These are phyloP conservation scores for Merluccius polli DNA, from an alignment of 2,797 vertebrate species.

Conservation along the genomic window DNA sequence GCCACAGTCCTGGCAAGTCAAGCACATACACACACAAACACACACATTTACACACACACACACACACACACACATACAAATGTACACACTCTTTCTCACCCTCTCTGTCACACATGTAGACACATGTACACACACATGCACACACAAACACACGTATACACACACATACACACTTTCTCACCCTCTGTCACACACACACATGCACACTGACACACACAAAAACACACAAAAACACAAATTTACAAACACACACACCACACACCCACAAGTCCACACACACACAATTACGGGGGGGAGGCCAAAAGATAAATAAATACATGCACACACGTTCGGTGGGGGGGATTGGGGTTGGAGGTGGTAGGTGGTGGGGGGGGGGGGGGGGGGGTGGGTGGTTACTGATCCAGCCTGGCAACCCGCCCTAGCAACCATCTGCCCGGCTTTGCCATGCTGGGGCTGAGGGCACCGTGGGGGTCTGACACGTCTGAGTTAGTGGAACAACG, in stretches of 20 bases:
- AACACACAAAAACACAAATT: too few relatives aligned
- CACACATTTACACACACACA: too few relatives aligned
- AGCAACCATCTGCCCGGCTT: slow-evolving; percentile 75
- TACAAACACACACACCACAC: too few relatives aligned
- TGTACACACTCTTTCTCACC: too few relatives aligned
- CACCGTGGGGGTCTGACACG: slow-evolving; percentile 63
- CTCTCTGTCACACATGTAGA: not conserved
- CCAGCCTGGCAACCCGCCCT: slow-evolving; percentile 74
- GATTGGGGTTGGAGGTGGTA: not conserved
- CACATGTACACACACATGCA: slow-evolving; percentile 23
- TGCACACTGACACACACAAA: too few relatives aligned
- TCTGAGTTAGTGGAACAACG: slow-evolving; percentile 74
- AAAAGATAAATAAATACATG: not conserved
- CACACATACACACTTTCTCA: slow-evolving; percentile 19
- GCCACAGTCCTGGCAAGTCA: too few relatives aligned
- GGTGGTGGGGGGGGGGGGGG: too few relatives aligned
- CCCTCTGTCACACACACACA: too few relatives aligned
- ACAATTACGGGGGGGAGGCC: too few relatives aligned
- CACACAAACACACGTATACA: slow-evolving; percentile 33
- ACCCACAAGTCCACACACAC: too few relatives aligned
- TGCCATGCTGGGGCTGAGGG: slow-evolving; percentile 63
- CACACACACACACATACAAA: too few relatives aligned
- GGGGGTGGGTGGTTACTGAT: slow-evolving; percentile 37
- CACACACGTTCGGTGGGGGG: slow-evolving; percentile 7
- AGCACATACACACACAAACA: too few relatives aligned